phyloP scores from a whole-genome alignment of 1,140 invertebrate species.

The Psilanteris sp. region DNA sequence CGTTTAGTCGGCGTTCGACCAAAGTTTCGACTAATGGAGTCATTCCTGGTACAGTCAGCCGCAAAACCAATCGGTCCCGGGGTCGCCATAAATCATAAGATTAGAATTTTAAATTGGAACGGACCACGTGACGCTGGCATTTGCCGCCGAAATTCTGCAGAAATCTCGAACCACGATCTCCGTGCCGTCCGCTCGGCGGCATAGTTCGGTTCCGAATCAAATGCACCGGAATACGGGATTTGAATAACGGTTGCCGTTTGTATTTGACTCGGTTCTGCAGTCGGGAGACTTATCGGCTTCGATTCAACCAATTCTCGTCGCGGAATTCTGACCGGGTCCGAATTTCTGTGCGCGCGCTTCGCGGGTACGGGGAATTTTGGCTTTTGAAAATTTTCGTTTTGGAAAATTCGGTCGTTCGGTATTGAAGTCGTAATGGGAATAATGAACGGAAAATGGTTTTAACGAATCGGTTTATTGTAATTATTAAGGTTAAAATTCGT shows the following conservation, averaged over 20 bases:
- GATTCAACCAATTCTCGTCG: too few relatives aligned
- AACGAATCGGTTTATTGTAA: too few relatives aligned
- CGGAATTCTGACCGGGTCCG: too few relatives aligned
- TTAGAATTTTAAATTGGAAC: slow-evolving; percentile 79
- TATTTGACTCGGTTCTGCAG: too few relatives aligned
- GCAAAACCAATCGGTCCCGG: slow-evolving; percentile 65
- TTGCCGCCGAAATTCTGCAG: slow-evolving; percentile 69
- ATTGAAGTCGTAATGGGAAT: too few relatives aligned
- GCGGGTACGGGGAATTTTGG: too few relatives aligned
- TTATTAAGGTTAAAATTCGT: too few relatives aligned
- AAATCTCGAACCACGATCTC: slow-evolving; percentile 77
- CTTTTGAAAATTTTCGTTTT: too few relatives aligned
- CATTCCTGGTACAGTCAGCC: slow-evolving; percentile 72
- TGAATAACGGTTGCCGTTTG: slow-evolving; percentile 76
- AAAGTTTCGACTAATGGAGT: slow-evolving; percentile 78
- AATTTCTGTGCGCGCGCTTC: too few relatives aligned
- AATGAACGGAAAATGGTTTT: too few relatives aligned
- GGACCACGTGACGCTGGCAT: slow-evolving; percentile 61
- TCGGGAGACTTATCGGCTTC: too few relatives aligned
- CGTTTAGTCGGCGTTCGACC: slow-evolving; percentile 66
- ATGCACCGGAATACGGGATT: slow-evolving; percentile 68
- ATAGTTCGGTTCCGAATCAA: slow-evolving; percentile 66
- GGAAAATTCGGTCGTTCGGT: too few relatives aligned
- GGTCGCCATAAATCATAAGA: slow-evolving; percentile 78
- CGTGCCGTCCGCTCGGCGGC: slow-evolving; percentile 59